Evolutionary conservation across 2,113 vertebrate species (phyloP).

Genomic region (Bungarus multicinctus): DNA sequence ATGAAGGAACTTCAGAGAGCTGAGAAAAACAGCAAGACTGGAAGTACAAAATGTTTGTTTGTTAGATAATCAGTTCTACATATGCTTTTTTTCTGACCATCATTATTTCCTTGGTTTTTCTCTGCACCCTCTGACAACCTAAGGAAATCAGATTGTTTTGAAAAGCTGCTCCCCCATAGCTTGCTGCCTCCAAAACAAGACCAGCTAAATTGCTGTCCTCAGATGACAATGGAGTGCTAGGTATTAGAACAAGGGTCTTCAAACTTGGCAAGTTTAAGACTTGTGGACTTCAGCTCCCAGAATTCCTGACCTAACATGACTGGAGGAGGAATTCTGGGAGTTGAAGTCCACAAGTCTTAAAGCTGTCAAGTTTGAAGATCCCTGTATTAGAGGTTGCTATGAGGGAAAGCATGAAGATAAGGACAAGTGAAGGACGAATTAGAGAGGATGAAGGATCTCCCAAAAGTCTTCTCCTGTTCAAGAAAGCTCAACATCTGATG

Average conservation of each 20-base stretch:
- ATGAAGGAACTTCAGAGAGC: not conserved
- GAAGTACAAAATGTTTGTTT: not conserved
- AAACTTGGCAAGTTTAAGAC: no score
- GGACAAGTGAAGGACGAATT: not conserved
- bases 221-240: not conserved
- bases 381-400: not conserved
- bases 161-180: not conserved
- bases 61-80: not conserved
- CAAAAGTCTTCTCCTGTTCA: not conserved
- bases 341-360: no score
- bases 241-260: not conserved
- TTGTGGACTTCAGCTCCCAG: no score
- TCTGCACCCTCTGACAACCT: not conserved
- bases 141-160: not conserved
- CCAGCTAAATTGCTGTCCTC: not conserved
- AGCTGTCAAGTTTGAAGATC: no score
- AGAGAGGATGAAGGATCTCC: not conserved
- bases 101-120: not conserved
- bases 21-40: not conserved
- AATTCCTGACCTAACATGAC: no score
- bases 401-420: not conserved
- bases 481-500: not conserved
- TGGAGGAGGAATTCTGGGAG: no score
- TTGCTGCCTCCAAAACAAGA: not conserved
- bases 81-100: not conserved